A percentile compares a stretch with the other conserved stretches of the same genome.
Evolutionary conservation across 2,797 vertebrate species (phyloP).

Genomic region (Podarcis lilfordi): DNA sequence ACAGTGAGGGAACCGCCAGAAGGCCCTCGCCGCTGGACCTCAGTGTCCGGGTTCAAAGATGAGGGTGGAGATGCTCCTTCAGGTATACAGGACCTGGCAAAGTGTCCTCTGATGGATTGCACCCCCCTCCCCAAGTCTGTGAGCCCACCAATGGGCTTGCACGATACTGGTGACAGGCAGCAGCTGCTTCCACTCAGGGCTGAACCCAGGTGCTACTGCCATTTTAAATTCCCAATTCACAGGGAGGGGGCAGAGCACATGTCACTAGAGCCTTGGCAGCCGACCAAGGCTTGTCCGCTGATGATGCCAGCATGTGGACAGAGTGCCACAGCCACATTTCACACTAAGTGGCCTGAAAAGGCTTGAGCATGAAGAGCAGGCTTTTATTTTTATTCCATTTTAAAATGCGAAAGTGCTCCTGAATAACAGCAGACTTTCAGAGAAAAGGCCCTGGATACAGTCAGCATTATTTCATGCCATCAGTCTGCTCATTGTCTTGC

Average conservation of each 20-base stretch:
- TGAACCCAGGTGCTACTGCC: neutral
- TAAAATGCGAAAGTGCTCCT: neutral
- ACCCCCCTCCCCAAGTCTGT: too few relatives aligned
- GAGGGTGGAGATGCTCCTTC: too few relatives aligned
- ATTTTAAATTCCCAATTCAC: neutral
- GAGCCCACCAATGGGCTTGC: neutral
- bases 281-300: neutral
- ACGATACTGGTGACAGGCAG: too few relatives aligned
- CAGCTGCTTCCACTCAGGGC: neutral
- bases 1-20: too few relatives aligned
- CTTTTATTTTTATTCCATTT: neutral
- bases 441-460: neutral
- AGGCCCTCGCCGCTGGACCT: too few relatives aligned
- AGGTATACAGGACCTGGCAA: neutral
- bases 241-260: neutral
- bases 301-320: neutral
- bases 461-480: slow-evolving; percentile 18
- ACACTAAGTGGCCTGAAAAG: neutral
- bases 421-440: neutral
- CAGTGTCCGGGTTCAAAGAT: too few relatives aligned
- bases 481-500: slow-evolving; percentile 23
- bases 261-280: neutral
- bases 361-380: neutral
- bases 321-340: neutral
- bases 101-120: neutral